Conservation (phyloP, 2,113 vertebrate genomes). For the Protomyctophum bolini region DNA sequence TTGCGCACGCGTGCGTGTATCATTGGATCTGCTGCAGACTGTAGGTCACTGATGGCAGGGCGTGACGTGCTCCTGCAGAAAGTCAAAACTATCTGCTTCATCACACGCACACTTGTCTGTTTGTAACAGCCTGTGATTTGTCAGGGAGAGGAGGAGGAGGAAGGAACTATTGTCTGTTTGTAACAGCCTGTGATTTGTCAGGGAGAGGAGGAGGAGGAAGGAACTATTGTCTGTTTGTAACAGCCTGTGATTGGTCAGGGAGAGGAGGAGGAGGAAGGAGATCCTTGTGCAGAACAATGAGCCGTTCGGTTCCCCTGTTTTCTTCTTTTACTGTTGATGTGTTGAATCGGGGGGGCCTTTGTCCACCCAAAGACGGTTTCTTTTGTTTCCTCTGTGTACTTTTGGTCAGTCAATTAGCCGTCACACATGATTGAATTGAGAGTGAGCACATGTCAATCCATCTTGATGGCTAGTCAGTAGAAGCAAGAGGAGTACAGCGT, state of each 20-base stretch:
- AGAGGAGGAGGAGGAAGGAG: constrained; percentile 2
- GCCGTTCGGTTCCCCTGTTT: background rate
- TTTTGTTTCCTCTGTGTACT: background rate
- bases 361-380: background rate
- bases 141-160: constrained; percentile 1
- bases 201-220: background rate
- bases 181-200: constrained; percentile 3
- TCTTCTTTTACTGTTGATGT: background rate
- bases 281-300: constrained; percentile 35
- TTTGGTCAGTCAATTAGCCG: background rate
- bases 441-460: constrained; percentile 10
- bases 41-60: constrained; percentile 22
- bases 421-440: background rate
- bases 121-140: background rate
- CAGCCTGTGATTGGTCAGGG: constrained; percentile 5
- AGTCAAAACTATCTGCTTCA: background rate
- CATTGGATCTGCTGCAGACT: constrained; percentile 19
- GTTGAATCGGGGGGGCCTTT: background rate
- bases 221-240: constrained; percentile 1
- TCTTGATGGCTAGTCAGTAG: constrained; percentile 3
- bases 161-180: background rate
- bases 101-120: constrained; percentile 9
- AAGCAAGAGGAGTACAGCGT: background rate
- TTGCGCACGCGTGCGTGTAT: constrained; percentile 8
- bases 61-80: constrained; percentile 11